Conservation (phyloP, 2,797 vertebrate genomes). For the Manis crassicaudata region DNA sequence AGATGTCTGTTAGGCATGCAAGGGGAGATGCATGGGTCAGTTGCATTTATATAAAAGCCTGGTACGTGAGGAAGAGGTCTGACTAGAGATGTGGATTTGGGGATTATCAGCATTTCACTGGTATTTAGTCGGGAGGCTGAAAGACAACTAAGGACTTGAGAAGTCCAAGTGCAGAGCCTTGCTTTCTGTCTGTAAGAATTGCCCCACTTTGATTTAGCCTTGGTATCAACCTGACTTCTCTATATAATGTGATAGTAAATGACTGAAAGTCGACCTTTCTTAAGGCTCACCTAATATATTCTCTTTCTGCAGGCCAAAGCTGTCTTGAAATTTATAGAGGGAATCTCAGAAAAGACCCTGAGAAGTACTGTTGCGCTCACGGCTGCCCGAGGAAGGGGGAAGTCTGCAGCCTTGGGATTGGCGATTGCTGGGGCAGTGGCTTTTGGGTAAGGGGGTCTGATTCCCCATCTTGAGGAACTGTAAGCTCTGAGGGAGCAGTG, state of each 20-base stretch:
- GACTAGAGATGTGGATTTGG: background rate
- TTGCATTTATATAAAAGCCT: background rate
- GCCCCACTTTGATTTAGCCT: background rate
- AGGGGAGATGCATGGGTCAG: background rate
- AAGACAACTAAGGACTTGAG: background rate
- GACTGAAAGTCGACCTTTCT: background rate
- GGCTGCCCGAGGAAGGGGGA: slow-evolving; percentile 96
- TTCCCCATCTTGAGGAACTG: background rate
- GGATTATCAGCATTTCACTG: background rate
- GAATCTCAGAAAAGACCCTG: slow-evolving; percentile 97
- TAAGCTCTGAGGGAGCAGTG: background rate
- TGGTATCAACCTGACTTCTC: background rate
- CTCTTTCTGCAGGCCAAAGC: slow-evolving; percentile 91
- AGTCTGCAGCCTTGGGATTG: slow-evolving; percentile 96
- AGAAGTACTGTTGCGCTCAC: slow-evolving; percentile 96
- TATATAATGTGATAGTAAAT: background rate
- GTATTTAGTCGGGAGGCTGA: background rate
- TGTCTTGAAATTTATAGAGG: slow-evolving; percentile 97
- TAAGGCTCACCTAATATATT: background rate
- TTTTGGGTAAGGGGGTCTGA: slow-evolving; percentile 90
- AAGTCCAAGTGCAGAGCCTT: background rate
- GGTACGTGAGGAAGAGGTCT: background rate
- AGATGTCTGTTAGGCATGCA: background rate
- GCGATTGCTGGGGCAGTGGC: slow-evolving; percentile 96
- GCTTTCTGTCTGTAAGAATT: background rate